These are phyloP conservation scores for Forpus xanthops DNA, from an alignment of 2,797 vertebrate species.

Conservation along the genomic window DNA sequence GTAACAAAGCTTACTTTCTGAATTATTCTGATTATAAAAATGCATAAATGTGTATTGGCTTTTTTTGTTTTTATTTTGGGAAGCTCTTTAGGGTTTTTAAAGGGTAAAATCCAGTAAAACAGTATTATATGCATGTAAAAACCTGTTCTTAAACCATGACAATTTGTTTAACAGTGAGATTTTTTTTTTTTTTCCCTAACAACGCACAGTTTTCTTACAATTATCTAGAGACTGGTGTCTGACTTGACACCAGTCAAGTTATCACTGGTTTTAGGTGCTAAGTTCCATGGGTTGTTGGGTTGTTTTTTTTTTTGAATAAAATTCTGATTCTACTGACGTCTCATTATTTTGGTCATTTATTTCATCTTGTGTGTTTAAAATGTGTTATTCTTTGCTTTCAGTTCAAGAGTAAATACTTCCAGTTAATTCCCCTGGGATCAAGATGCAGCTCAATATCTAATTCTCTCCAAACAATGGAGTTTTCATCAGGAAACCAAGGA, in stretches of 20 bases:
- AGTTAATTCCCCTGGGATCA: not conserved
- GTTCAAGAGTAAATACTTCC: not conserved
- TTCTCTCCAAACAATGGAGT: not conserved
- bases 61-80: not conserved
- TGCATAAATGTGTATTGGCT: not conserved
- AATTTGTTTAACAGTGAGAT: not conserved
- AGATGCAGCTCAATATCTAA: not conserved
- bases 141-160: not conserved
- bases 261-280: not conserved
- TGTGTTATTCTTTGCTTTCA: not conserved
- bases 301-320: not conserved
- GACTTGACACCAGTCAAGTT: not conserved
- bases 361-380: not conserved
- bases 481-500: not conserved
- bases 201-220: not conserved
- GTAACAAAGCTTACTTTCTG: not conserved
- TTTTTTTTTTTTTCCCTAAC: not conserved
- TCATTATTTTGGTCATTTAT: not conserved
- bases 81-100: not conserved
- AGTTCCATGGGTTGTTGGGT: rapidly evolving
- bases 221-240: not conserved
- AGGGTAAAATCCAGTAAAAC: not conserved
- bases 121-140: not conserved
- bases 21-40: not conserved
- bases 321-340: not conserved